Evolutionary conservation across 2,113 vertebrate genomes (phyloP).

Genomic region (Phrynosoma blainvillii): DNA sequence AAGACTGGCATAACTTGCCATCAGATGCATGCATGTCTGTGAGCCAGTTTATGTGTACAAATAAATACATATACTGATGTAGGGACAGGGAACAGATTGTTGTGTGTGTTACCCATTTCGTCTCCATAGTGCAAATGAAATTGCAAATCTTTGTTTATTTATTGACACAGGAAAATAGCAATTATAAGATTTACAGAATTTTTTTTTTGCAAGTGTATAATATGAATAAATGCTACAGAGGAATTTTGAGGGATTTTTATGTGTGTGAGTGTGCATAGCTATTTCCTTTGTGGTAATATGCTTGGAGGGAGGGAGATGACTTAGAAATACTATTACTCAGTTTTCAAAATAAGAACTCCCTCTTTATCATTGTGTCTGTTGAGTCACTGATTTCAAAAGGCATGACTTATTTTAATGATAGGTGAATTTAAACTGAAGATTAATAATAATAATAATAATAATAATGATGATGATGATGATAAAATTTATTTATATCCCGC

Average conservation of each 20-base stretch:
- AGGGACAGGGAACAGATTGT: background rate
- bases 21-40: background rate
- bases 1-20: background rate
- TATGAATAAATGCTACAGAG: background rate
- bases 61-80: too few species aligned
- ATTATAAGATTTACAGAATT: background rate
- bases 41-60: too few species aligned
- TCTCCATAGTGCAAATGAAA: background rate
- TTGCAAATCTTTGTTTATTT: background rate
- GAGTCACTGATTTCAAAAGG: background rate
- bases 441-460: too few species aligned
- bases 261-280: too few species aligned
- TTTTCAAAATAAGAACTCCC: background rate
- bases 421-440: background rate
- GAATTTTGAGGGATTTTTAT: too few species aligned
- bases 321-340: background rate
- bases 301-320: too few species aligned
- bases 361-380: background rate
- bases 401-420: background rate
- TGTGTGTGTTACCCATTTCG: background rate
- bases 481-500: too few species aligned
- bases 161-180: background rate
- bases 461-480: too few species aligned
- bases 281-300: too few species aligned
- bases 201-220: background rate